These are phyloP conservation scores for Drosophila watanabei DNA, from an alignment of 1,140 invertebrate genomes.

Conservation along the genomic window DNA sequence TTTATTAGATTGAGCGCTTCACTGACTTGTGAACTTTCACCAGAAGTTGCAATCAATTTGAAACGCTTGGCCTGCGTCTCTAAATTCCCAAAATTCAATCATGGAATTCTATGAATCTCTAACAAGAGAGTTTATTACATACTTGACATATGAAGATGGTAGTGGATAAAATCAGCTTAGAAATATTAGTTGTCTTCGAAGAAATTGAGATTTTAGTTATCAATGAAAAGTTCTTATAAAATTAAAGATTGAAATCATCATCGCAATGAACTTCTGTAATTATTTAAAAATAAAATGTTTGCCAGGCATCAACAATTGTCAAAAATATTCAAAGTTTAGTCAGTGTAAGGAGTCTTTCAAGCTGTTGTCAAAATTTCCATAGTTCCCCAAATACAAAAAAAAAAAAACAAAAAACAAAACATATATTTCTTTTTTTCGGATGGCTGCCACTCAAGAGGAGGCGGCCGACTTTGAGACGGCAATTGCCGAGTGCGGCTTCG, in stretches of 20 bases:
- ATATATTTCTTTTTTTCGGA: neutral
- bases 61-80: neutral
- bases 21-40: slow-evolving; percentile 7
- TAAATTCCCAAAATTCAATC: neutral
- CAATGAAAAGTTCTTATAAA: neutral
- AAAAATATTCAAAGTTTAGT: neutral
- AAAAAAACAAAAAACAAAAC: neutral
- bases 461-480: slow-evolving; percentile 88
- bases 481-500: slow-evolving; percentile 87
- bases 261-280: neutral
- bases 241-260: neutral
- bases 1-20: slow-evolving; percentile 23
- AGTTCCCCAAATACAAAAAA: neutral
- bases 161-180: neutral
- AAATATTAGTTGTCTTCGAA: neutral
- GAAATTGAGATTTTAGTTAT: neutral
- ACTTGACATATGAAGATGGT: neutral
- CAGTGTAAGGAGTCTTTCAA: slow-evolving; percentile 3
- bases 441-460: neutral
- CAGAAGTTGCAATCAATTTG: slow-evolving; percentile 10
- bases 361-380: slow-evolving; percentile 22
- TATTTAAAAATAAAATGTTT: neutral
- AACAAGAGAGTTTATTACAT: neutral
- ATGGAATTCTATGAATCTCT: neutral
- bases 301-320: neutral